Conservation (phyloP, 1,140 invertebrate genomes). For the Triops longicaudatus region DNA sequence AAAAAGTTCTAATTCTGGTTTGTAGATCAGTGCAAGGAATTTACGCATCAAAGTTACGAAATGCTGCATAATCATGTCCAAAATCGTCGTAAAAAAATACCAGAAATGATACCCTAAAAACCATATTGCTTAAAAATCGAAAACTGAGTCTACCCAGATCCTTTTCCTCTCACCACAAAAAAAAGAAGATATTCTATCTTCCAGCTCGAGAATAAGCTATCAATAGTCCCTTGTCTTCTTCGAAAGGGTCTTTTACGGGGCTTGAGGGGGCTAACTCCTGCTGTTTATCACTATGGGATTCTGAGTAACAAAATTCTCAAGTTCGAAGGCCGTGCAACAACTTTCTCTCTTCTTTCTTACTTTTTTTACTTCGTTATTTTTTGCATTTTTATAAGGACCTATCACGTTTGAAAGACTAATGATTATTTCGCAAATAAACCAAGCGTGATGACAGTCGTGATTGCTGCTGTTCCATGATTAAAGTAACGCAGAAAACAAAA, state of each 20-base stretch:
- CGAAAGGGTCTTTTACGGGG: background rate
- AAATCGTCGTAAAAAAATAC: too few species aligned
- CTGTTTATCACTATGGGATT: background rate
- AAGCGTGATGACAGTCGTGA: conserved; percentile 16
- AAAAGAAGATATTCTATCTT: background rate
- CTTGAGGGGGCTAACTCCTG: background rate
- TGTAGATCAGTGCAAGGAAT: too few species aligned
- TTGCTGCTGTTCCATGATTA: background rate
- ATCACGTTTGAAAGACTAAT: conserved; percentile 3
- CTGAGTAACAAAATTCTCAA: background rate
- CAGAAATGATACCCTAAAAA: too few species aligned
- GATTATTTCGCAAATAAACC: conserved; percentile 16
- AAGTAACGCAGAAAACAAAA: background rate
- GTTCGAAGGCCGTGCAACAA: background rate
- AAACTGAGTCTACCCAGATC: background rate
- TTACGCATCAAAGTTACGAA: too few species aligned
- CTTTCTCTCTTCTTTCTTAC: conserved; percentile 9
- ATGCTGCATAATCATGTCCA: too few species aligned
- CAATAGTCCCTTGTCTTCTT: too few species aligned
- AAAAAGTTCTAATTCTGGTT: too few species aligned
- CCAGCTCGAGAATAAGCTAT: background rate
- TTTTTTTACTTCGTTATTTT: background rate
- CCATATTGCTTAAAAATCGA: background rate
- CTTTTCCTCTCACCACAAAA: background rate
- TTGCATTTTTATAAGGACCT: background rate